These are phyloP conservation scores for Pogonocichla stellata DNA, from an alignment of 2,113 vertebrate genomes.

Conservation along the genomic window DNA sequence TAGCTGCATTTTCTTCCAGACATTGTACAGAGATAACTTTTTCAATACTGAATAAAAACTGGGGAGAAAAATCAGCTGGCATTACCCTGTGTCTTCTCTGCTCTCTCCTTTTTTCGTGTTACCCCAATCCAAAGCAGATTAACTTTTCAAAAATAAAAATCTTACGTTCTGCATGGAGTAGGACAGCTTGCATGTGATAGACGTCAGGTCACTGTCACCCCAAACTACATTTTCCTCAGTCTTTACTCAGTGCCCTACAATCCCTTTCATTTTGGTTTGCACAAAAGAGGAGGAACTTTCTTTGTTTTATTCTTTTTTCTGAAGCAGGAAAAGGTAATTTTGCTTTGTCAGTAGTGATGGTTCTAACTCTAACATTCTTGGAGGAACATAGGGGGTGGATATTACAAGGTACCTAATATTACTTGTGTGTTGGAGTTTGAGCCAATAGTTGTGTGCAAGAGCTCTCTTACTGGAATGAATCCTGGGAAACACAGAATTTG, in stretches of 20 bases:
- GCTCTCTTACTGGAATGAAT: neutral
- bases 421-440: neutral
- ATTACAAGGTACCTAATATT: neutral
- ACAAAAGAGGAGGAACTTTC: neutral
- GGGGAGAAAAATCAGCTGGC: neutral
- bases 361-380: neutral
- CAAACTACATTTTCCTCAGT: neutral
- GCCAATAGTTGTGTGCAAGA: neutral
- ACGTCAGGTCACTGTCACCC: neutral
- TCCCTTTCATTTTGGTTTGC: neutral
- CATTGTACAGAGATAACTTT: neutral
- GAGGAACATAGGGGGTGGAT: neutral
- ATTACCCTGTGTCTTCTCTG: neutral
- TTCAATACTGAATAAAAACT: neutral
- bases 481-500: neutral
- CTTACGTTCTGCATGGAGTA: fast-evolving
- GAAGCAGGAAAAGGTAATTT: neutral
- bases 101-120: neutral
- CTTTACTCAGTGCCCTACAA: neutral
- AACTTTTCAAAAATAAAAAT: neutral
- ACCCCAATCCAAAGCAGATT: neutral
- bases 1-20: neutral
- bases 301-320: neutral
- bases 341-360: neutral
- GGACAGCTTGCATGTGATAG: neutral